These are phyloP conservation scores for Lethrus apterus DNA, from an alignment of 1,140 invertebrate species.

Conservation along the genomic window DNA sequence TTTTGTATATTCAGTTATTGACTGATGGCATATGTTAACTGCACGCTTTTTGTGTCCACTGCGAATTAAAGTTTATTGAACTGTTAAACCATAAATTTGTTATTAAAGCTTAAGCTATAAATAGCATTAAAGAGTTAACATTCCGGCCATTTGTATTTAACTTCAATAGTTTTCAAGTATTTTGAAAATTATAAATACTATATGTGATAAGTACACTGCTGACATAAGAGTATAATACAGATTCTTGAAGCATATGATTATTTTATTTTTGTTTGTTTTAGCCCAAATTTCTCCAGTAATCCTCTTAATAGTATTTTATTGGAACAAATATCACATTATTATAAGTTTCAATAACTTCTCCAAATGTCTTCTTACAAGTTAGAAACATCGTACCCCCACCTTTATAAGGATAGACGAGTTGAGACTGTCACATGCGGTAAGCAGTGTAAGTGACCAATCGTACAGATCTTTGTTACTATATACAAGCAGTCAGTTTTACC, in stretches of 20 bases:
- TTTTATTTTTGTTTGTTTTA: background rate
- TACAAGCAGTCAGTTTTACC: conserved; percentile 3
- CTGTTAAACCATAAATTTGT: no score
- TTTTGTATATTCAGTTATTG: no score
- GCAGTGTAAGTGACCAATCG: conserved; percentile 10
- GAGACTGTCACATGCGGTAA: conserved; percentile 10
- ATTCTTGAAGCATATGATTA: background rate
- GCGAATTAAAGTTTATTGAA: no score
- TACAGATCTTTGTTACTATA: conserved; percentile 5
- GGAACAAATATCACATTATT: background rate
- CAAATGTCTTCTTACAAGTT: background rate
- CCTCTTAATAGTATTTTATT: conserved; percentile 5
- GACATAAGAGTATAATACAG: no score
- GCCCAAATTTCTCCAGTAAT: background rate
- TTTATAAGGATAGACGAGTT: background rate
- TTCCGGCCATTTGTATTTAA: no score
- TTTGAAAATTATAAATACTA: no score
- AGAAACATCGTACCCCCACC: background rate
- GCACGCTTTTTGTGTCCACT: no score
- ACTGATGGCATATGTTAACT: no score
- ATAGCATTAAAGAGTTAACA: no score
- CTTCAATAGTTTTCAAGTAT: no score
- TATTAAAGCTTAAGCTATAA: no score
- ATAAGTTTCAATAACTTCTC: background rate
- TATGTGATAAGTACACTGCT: no score